Percentiles rank a stretch among this genome's conserved stretches.
Conservation (phyloP, 2,113 vertebrate genomes). For the Acanthochromis polyacanthus region DNA sequence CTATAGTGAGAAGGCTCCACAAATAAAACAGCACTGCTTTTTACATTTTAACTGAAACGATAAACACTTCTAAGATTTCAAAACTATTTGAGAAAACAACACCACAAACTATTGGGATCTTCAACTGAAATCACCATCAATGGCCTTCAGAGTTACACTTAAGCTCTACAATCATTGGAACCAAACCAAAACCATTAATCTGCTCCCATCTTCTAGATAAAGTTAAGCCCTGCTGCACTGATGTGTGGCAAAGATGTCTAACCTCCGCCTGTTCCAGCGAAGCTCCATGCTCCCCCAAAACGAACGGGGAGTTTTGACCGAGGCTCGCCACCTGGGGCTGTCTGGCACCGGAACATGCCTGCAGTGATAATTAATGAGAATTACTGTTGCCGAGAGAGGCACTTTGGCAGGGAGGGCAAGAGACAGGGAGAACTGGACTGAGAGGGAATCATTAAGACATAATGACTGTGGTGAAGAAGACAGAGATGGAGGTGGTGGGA, state of each 20-base stretch:
- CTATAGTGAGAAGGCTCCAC: too few relatives aligned
- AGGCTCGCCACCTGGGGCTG: conserved; percentile 59
- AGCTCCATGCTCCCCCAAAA: conserved; percentile 12
- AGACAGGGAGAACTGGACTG: conserved; percentile 22
- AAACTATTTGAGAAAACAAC: too few relatives aligned
- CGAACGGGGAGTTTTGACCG: conserved; percentile 42
- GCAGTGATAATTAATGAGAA: conserved; percentile 73
- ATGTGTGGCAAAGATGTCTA: conserved; percentile 32
- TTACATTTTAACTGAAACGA: too few relatives aligned
- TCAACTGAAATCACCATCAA: too few relatives aligned
- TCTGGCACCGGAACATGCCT: conserved; percentile 60
- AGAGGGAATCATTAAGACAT: conserved; percentile 63
- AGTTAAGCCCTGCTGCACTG: conserved; percentile 1
- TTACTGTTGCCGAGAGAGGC: conserved; percentile 61
- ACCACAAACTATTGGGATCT: too few relatives aligned
- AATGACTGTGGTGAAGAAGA: conserved; percentile 59
- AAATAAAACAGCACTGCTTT: too few relatives aligned
- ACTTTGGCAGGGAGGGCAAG: conserved; percentile 51
- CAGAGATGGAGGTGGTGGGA: conserved; percentile 54
- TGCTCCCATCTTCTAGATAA: background rate
- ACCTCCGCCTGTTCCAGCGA: conserved; percentile 26
- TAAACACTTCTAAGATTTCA: too few relatives aligned
- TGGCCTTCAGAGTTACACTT: conserved; percentile 2
- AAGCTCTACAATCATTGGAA: background rate
- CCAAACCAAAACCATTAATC: conserved; percentile 24